These are phyloP conservation scores for Lophura swinhoii DNA, from an alignment of 2,797 vertebrate genomes.

Conservation along the genomic window DNA sequence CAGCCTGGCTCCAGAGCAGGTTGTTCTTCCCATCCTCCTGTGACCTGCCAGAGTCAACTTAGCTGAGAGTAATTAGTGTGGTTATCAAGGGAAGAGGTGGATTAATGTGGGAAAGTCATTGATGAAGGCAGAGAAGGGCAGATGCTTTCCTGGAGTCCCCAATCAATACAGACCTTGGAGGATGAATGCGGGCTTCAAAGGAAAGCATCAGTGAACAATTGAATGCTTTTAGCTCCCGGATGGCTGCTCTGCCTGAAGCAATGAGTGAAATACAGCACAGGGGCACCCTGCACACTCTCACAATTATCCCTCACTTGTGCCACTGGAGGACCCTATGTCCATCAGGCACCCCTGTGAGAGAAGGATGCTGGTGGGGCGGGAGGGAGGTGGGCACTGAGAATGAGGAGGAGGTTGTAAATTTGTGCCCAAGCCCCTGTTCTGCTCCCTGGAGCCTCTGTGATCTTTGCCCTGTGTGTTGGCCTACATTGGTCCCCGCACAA, in stretches of 20 bases:
- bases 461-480: neutral
- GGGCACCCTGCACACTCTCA: neutral
- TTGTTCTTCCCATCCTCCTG: conserved; percentile 37
- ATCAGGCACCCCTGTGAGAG: fast-evolving
- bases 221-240: conserved; percentile 60
- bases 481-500: fast-evolving
- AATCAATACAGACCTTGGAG: conserved; percentile 72
- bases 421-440: neutral
- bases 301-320: neutral
- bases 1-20: neutral
- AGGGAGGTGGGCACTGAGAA: neutral
- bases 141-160: conserved; percentile 69
- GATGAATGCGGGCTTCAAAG: conserved; percentile 72
- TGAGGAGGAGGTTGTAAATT: neutral
- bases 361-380: neutral
- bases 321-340: neutral
- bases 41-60: conserved; percentile 50
- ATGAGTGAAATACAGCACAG: neutral
- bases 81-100: conserved; percentile 68
- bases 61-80: conserved; percentile 63
- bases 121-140: conserved; percentile 72
- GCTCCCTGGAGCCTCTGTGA: neutral
- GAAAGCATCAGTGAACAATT: conserved; percentile 49
- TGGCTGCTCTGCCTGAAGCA: conserved; percentile 60
- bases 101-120: conserved; percentile 80